Evolutionary conservation across 2,113 vertebrate species (phyloP).

Genomic region (Crypturellus undulatus): DNA sequence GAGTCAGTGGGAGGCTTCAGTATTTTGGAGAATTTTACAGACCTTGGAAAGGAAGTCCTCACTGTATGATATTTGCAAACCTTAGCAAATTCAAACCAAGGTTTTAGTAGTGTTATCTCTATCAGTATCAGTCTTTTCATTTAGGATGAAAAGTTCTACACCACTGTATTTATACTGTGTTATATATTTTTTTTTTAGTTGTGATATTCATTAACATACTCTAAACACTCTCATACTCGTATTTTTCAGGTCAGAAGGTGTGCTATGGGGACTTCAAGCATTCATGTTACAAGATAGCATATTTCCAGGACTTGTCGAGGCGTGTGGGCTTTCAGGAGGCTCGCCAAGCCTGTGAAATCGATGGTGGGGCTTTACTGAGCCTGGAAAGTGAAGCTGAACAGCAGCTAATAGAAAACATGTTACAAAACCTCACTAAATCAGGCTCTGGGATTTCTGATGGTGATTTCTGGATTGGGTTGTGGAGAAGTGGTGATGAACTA

Average conservation of each 20-base stretch:
- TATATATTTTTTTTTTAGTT: neutral
- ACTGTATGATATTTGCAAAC: neutral
- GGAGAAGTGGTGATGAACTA: constrained; percentile 80
- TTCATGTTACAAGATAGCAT: constrained; percentile 94
- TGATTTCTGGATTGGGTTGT: constrained; percentile 98
- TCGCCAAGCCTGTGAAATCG: constrained; percentile 86
- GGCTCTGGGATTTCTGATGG: constrained; percentile 87
- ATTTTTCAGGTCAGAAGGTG: constrained; percentile 89
- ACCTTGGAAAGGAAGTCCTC: neutral
- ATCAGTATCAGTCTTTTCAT: accelerated
- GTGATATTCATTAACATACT: neutral
- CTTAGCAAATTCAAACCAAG: neutral
- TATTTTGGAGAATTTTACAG: neutral
- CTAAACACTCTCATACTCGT: neutral
- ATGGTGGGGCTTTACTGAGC: constrained; percentile 88
- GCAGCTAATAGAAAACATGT: constrained; percentile 86
- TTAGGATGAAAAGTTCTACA: neutral
- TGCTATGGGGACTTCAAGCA: constrained; percentile 82
- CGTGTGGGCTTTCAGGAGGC: constrained; percentile 92
- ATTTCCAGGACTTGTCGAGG: constrained; percentile 92
- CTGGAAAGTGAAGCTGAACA: constrained; percentile 87
- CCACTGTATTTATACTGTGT: neutral
- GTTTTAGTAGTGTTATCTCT: neutral
- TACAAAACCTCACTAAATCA: constrained; percentile 86
- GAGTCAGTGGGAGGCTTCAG: neutral